Conservation (phyloP, 2,888 invertebrate species). For the Mactromeris polynyma region DNA sequence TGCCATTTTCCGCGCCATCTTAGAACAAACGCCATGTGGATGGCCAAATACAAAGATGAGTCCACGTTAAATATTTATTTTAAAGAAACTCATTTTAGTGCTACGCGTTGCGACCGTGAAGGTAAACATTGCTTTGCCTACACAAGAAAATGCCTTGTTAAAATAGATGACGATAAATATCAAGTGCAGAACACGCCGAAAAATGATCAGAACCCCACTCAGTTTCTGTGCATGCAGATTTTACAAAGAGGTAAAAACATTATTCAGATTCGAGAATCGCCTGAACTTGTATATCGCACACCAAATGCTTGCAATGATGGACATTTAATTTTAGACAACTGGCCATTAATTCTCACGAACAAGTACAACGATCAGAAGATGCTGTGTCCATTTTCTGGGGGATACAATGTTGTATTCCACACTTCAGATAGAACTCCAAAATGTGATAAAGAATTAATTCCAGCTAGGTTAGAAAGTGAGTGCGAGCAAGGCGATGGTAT, state of each 20-base stretch:
- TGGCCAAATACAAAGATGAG: conserved; percentile 49
- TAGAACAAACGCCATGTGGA: conserved; percentile 52
- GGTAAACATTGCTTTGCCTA: conserved; percentile 48
- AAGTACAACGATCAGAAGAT: conserved; percentile 64
- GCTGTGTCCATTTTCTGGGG: conserved; percentile 73
- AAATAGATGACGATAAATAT: conserved; percentile 74
- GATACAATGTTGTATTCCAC: conserved; percentile 69
- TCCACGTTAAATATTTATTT: conserved; percentile 62
- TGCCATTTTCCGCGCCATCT: conserved; percentile 60
- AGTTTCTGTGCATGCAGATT: conserved; percentile 81
- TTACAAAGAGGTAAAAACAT: conserved; percentile 77
- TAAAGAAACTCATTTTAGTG: conserved; percentile 47
- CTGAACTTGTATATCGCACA: conserved; percentile 49
- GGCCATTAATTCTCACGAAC: conserved; percentile 79
- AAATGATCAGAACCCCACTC: conserved; percentile 44
- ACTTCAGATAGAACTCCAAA: conserved; percentile 56
- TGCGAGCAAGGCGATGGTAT: conserved; percentile 82
- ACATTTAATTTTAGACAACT: conserved; percentile 78
- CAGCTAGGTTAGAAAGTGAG: conserved; percentile 81
- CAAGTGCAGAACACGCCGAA: conserved; percentile 70
- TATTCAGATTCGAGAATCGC: conserved; percentile 79
- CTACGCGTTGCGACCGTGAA: conserved; percentile 47
- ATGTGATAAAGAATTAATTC: conserved; percentile 66
- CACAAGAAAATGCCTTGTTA: conserved; percentile 69
- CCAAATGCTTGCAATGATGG: conserved; percentile 75